Evolutionary conservation across 2,888 invertebrate genomes (phyloP).

Genomic region (Trimorus sp.): DNA sequence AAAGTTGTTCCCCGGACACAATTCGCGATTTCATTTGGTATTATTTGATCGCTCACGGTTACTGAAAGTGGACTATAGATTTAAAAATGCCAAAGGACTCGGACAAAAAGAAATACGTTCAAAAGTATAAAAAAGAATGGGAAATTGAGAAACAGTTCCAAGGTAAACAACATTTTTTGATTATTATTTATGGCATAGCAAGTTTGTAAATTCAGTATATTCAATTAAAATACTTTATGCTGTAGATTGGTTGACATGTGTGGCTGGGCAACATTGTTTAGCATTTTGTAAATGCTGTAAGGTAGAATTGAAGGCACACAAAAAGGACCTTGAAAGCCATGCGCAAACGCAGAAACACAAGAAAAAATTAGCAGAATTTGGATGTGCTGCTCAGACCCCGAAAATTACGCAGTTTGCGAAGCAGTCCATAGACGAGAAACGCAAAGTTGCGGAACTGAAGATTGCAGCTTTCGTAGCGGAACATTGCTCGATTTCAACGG

Average conservation of each 20-base stretch:
- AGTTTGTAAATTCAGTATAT: too few relatives aligned
- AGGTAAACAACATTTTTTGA: too few relatives aligned
- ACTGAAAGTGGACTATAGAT: too few relatives aligned
- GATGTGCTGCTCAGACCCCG: background rate
- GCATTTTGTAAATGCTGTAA: constrained; percentile 42
- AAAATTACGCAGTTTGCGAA: constrained; percentile 37
- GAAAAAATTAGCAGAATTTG: background rate
- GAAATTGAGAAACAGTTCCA: background rate
- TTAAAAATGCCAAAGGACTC: constrained; percentile 3
- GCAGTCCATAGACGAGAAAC: constrained; percentile 15
- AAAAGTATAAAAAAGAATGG: constrained; percentile 18
- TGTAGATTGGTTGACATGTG: constrained; percentile 28
- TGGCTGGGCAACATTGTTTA: constrained; percentile 14
- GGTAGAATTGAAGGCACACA: constrained; percentile 57
- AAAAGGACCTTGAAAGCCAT: constrained; percentile 4
- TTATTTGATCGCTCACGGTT: too few relatives aligned
- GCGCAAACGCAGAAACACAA: background rate
- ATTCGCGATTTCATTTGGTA: background rate
- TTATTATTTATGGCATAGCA: too few relatives aligned
- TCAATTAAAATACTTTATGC: background rate
- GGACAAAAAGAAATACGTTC: constrained; percentile 3
- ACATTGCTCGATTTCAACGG: constrained; percentile 65
- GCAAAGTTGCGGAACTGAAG: constrained; percentile 67
- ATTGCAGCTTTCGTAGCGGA: constrained; percentile 70
- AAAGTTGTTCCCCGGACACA: background rate